Percentiles rank a stretch among this genome's conserved stretches.
Evolutionary conservation across 2,113 vertebrate species (phyloP).

Genomic region (Narcine bancroftii): DNA sequence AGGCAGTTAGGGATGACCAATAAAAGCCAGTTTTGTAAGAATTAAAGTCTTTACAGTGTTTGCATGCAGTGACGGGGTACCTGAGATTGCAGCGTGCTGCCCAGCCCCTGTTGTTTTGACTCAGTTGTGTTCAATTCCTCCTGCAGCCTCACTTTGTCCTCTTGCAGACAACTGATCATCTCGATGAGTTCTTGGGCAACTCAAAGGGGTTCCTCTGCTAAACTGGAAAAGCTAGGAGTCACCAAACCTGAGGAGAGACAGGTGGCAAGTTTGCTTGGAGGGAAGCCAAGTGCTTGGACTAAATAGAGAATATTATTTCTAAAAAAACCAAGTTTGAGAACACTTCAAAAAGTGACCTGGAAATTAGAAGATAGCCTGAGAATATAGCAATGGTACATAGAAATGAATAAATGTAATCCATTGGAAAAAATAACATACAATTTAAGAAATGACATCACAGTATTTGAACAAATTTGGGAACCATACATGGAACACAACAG

Average conservation of each 20-base stretch:
- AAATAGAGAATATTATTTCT: background rate
- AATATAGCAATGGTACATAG: too few relatives aligned
- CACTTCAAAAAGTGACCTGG: background rate
- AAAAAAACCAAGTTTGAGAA: background rate
- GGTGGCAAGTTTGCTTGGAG: background rate
- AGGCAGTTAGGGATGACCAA: too few relatives aligned
- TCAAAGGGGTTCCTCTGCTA: constrained; percentile 42
- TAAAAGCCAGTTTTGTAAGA: too few relatives aligned
- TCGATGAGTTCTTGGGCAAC: constrained; percentile 57
- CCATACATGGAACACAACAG: too few relatives aligned
- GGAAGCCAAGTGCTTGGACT: background rate
- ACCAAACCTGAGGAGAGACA: constrained; percentile 44
- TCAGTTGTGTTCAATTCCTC: constrained; percentile 53
- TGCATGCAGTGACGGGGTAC: constrained; percentile 46
- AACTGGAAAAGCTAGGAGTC: constrained; percentile 40
- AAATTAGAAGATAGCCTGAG: too few relatives aligned
- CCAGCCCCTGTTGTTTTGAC: constrained; percentile 54
- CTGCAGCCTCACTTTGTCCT: constrained; percentile 56
- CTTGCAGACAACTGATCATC: constrained; percentile 56
- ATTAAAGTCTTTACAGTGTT: too few relatives aligned
- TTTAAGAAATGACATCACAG: too few relatives aligned
- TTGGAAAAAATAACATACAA: too few relatives aligned
- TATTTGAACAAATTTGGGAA: too few relatives aligned
- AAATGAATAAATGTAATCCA: too few relatives aligned
- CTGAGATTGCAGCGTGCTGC: constrained; percentile 68